phyloP scores from a whole-genome alignment of 53 echinoderm and acorn worm species.

The Zoroaster sp. region DNA sequence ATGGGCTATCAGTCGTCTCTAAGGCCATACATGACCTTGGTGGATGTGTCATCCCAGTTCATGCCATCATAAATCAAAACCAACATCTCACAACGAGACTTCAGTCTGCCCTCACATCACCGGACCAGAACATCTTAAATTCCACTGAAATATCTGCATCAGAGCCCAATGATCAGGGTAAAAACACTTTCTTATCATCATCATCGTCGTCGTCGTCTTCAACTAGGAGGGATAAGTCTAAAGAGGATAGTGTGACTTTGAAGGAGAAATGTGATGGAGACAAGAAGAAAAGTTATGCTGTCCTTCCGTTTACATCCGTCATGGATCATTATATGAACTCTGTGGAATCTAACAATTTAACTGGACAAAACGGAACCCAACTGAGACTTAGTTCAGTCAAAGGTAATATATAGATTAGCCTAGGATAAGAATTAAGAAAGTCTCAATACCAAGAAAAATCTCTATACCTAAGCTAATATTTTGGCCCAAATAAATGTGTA shows the following conservation, averaged over 20 bases:
- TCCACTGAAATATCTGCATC: background rate
- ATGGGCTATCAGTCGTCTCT: conserved; percentile 24
- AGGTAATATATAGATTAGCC: background rate
- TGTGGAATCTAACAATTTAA: background rate
- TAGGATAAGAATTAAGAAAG: background rate
- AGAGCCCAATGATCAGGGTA: background rate
- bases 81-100: conserved; percentile 63
- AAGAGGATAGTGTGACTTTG: background rate
- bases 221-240: background rate
- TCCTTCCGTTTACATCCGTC: conserved; percentile 65
- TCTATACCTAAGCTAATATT: background rate
- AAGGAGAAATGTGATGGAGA: background rate
- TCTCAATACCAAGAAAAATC: background rate
- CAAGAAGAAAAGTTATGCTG: background rate
- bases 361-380: background rate
- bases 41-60: conserved; percentile 64
- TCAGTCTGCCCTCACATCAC: background rate
- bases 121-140: background rate
- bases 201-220: background rate
- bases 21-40: conserved; percentile 40
- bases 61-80: conserved; percentile 82
- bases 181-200: background rate
- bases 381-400: background rate
- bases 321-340: conserved; percentile 40
- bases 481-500: too few relatives aligned